Base-by-base conservation (phyloP, 2,888 invertebrate genomes). In the Ormyrus pomaceus region DNA sequence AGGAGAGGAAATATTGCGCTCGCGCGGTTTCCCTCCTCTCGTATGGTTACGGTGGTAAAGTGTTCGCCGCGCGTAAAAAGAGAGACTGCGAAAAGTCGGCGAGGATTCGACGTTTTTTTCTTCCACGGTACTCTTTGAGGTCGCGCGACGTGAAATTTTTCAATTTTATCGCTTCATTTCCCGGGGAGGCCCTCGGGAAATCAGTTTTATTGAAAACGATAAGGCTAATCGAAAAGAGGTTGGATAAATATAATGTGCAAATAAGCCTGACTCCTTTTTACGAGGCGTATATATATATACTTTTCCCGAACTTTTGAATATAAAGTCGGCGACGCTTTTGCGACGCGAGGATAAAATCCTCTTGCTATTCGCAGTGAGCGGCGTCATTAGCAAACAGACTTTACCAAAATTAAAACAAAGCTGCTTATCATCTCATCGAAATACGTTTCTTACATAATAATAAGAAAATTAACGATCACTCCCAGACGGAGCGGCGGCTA, bases 191-290 rank as follows among this genome's bases (percentile, higher is more conserved):
- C 13, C 34, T 6, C 1, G 62, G 69, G 69, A 77, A 64, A 76
- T 76, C 55, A 61, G 55, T 72, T 77, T 77, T 72, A 72, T 72
- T 66, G 58, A 65, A 51, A 71, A 4, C 58, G 72, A 77, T 71
- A 65, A 64, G 19, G 34, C 66, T 66, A 74, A 75, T 75, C 58
- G 75, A 59, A 66, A 53, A 53, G 58, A 48, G 13, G 8, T 34
- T 34, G 13, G 19, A 50, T 3, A 19, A 7, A 50, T 64, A 6
- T 2, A 64, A 48, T 5, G 3, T 34, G 34, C 4, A 34, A 34
- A 34, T 34, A 34, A 34, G 34, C 3, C 34, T 3, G 34, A 4
- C 34, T 34, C 4, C 34, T 34, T 34, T 34, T 34, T 34, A 34
- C 34, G 34, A 34, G 34, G 34, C 34, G 34, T 34, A 3, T 1